Conservation (phyloP, 2,797 vertebrate genomes). For the Danionella dracula region DNA sequence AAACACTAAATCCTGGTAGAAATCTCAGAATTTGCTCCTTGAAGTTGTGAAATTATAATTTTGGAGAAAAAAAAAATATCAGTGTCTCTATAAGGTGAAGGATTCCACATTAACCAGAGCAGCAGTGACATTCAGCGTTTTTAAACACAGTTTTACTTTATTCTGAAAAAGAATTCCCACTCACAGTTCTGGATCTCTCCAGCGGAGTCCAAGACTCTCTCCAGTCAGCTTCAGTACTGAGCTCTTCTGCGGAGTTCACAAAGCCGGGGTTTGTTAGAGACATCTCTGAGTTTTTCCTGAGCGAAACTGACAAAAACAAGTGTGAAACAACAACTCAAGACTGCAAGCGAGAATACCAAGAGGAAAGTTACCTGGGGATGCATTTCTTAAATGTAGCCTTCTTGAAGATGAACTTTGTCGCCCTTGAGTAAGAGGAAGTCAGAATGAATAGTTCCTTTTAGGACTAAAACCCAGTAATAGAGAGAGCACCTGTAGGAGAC, state of each 20-base stretch:
- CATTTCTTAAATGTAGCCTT: slow-evolving; percentile 6
- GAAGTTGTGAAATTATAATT: too few species aligned
- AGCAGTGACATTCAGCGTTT: too few species aligned
- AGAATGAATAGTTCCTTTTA: neutral
- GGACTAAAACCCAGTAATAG: neutral
- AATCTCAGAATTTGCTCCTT: too few species aligned
- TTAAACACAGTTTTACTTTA: too few species aligned
- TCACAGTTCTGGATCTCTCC: slow-evolving; percentile 52
- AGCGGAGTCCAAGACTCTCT: slow-evolving; percentile 26
- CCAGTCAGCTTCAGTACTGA: slow-evolving; percentile 13
- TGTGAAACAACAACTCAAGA: neutral
- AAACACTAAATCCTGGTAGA: too few species aligned
- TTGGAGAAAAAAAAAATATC: too few species aligned
- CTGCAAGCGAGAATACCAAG: neutral
- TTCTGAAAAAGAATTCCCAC: slow-evolving; percentile 6
- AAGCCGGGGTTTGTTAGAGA: neutral
- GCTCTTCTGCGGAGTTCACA: neutral
- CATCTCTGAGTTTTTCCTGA: neutral
- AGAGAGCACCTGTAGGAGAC: slow-evolving; percentile 48
- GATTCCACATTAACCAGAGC: too few species aligned
- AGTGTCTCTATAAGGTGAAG: too few species aligned
- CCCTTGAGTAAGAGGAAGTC: neutral
- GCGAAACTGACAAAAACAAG: neutral
- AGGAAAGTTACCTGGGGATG: slow-evolving; percentile 1
- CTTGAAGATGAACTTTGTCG: slow-evolving; percentile 2